Evolutionary conservation across 2,113 vertebrate species (phyloP).

Genomic region (Bucco capensis): DNA sequence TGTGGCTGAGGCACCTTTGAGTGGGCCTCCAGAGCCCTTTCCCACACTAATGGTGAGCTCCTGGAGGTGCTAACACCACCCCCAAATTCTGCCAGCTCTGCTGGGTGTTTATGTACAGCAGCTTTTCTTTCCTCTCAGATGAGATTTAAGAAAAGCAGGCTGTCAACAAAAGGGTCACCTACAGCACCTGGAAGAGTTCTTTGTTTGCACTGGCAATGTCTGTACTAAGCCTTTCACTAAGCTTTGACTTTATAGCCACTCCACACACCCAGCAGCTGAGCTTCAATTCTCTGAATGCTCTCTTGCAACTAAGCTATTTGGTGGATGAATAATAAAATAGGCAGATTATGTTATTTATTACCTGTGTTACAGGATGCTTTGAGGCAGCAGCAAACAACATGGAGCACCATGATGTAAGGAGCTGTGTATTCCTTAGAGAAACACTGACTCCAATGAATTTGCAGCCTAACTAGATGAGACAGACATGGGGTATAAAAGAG

Average conservation of each 20-base stretch:
- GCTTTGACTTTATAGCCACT: neutral
- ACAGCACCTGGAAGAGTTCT: neutral
- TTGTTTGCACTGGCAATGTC: neutral
- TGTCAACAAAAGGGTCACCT: neutral
- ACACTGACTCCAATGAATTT: neutral
- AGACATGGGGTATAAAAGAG: neutral
- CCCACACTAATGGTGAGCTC: neutral
- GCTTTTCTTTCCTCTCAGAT: neutral
- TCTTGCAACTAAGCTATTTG: neutral
- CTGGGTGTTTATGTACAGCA: neutral
- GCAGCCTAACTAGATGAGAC: neutral
- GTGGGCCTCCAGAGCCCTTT: neutral
- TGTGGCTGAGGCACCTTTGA: rapidly evolving
- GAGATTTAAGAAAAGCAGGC: neutral
- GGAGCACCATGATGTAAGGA: rapidly evolving
- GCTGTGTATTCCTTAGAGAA: neutral
- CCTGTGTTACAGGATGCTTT: neutral
- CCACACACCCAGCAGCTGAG: neutral
- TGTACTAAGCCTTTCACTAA: neutral
- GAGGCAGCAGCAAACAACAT: neutral
- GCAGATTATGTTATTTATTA: neutral
- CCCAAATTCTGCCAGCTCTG: neutral
- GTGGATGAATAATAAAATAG: neutral
- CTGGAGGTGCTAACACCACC: neutral
- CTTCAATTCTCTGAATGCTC: neutral